phyloP scores from a whole-genome alignment of 2,888 invertebrate genomes.

The Phytoseiulus persimilis region DNA sequence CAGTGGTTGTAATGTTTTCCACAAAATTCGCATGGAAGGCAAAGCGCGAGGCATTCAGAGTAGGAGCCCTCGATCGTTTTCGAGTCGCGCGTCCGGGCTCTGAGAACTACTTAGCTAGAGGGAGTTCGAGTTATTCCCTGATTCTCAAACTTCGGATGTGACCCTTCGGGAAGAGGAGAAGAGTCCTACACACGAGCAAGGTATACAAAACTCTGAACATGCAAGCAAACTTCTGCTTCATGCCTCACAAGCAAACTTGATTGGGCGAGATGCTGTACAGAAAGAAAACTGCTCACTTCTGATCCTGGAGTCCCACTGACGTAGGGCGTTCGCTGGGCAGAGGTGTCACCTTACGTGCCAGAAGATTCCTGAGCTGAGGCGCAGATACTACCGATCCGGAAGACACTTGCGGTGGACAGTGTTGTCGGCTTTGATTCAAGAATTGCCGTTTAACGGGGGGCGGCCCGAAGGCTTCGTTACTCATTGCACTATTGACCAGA shows the following conservation, averaged over 20 bases:
- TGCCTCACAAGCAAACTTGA: too few species aligned
- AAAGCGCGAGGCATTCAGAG: too few species aligned
- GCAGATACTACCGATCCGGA: conserved; percentile 10
- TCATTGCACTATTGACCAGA: background rate
- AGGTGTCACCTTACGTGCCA: background rate
- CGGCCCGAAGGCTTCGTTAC: background rate
- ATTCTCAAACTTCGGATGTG: too few species aligned
- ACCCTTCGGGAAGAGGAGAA: too few species aligned
- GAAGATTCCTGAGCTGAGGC: conserved; percentile 32
- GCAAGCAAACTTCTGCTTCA: too few species aligned
- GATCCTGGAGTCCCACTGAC: background rate
- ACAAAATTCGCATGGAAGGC: background rate
- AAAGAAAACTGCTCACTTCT: background rate
- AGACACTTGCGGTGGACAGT: background rate
- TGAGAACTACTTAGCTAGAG: too few species aligned
- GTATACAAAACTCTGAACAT: too few species aligned
- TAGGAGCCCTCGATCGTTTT: too few species aligned
- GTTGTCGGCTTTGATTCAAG: background rate
- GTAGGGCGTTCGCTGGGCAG: background rate
- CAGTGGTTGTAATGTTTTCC: background rate
- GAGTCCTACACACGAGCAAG: too few species aligned
- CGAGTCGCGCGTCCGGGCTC: too few species aligned
- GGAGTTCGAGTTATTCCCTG: too few species aligned
- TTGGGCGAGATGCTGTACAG: too few species aligned
- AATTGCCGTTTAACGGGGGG: background rate